Base-by-base conservation (phyloP, 2,888 invertebrate genomes). In the Anorthoa munda region DNA sequence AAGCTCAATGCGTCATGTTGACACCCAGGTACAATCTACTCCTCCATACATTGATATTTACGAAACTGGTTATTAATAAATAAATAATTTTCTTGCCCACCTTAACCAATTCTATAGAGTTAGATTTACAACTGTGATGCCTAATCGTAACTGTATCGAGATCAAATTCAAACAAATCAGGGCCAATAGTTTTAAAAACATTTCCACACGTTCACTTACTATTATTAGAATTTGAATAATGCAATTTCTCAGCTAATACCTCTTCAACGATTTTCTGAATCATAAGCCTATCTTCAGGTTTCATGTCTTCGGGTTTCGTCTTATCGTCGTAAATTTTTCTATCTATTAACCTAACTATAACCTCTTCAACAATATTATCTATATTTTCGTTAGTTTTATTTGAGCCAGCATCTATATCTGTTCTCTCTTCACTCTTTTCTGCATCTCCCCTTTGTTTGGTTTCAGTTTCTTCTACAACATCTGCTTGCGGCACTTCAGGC, bases 301-400 rank as follows among this genome's bases (percentile, higher is more conserved):
- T 95, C 23, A 95, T 93, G 84, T 96, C 95, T 88, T 96, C 96
- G 31, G 94, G 95, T 89, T 96, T 97, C 4, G 95, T 94, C 87
- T 96, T 96, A 75, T 95, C 96, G 73, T 96, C 96, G 82, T 96
- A 96, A 86, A 97, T 94, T 92, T 97, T 97, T 85, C 96, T 94
- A 88, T 96, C 95, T 87, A 96, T 93, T 61, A 96, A 90, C 83
- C 95, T 94, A 63, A 86, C 81, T 85, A 96, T 95, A 59, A 96
- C 96, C 85, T 96, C 96, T 88, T 96, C 96, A 1, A 96, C 96
- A 75, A 96, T 96, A 17, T 90, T 90, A 81, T 96, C 94, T 73
- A 96, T 91, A 77, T 93, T 95, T 89, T 94, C 93, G 80, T 94
- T 93, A 45, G 91, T 91, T 55, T 84, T 88, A 73, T 86, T 91